Evolutionary conservation across 2,888 invertebrate genomes (phyloP).

Genomic region (Drosophila prolongata): DNA sequence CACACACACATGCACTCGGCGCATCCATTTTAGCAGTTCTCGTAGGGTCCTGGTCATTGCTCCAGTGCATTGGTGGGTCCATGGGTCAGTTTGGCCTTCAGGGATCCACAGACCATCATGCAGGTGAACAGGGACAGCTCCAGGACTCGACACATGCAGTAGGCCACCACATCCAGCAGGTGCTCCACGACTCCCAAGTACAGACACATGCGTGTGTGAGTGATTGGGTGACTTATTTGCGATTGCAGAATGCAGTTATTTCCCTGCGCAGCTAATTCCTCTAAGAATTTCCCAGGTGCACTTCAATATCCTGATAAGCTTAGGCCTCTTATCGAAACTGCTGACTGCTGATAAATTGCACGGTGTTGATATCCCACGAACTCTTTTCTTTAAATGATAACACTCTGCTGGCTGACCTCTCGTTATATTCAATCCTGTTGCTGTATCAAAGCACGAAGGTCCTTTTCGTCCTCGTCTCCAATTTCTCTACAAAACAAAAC

Average conservation of each 20-base stretch:
- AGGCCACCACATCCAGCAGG: constrained; percentile 77
- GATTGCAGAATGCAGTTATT: constrained; percentile 2
- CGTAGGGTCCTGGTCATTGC: constrained; percentile 31
- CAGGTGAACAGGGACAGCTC: constrained; percentile 76
- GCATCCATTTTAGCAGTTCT: constrained; percentile 20
- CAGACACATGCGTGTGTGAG: constrained; percentile 70
- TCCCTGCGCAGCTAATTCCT: not conserved
- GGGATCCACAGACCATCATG: constrained; percentile 75
- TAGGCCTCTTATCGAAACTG: not conserved
- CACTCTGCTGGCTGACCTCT: constrained; percentile 28
- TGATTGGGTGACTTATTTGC: not conserved
- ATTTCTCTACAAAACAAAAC: constrained; percentile 53
- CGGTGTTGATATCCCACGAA: constrained; percentile 43
- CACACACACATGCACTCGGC: not conserved
- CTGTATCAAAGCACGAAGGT: constrained; percentile 47
- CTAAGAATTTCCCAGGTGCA: not conserved
- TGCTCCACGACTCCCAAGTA: constrained; percentile 79
- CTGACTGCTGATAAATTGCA: constrained; percentile 1
- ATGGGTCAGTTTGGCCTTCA: constrained; percentile 52
- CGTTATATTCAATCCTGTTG: constrained; percentile 61
- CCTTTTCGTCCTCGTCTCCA: constrained; percentile 28
- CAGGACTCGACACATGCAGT: constrained; percentile 78
- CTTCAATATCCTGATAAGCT: constrained; percentile 8
- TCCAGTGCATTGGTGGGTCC: constrained; percentile 36
- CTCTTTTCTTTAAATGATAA: constrained; percentile 45